Conservation (phyloP, 1,140 invertebrate genomes). For the Aphelenchoides avenae region DNA sequence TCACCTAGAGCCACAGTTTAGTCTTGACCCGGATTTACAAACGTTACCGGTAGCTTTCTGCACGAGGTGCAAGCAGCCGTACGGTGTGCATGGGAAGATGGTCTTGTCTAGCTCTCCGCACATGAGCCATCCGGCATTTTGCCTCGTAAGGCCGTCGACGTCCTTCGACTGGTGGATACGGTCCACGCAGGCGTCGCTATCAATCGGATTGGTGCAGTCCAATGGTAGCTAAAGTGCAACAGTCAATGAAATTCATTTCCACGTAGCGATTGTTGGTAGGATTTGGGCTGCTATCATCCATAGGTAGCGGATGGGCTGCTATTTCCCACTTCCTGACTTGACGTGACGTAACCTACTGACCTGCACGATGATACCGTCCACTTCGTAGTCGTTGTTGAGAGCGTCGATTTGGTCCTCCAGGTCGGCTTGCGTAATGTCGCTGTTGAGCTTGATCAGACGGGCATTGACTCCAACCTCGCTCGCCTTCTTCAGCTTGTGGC, state of each 20-base stretch:
- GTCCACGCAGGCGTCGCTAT: slow-evolving; percentile 48
- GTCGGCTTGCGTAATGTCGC: slow-evolving; percentile 76
- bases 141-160: slow-evolving; percentile 55
- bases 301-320: too few species aligned
- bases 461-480: slow-evolving; percentile 81
- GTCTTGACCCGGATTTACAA: slow-evolving; percentile 1
- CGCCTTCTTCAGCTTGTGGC: slow-evolving; percentile 90
- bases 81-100: slow-evolving; percentile 54
- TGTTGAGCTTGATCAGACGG: slow-evolving; percentile 75
- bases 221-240: slow-evolving; percentile 48
- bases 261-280: too few species aligned
- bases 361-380: slow-evolving; percentile 59
- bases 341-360: slow-evolving; percentile 15
- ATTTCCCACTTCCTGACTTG: too few species aligned
- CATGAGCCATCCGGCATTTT: slow-evolving; percentile 53
- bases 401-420: slow-evolving; percentile 49
- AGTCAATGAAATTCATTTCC: slow-evolving; percentile 3
- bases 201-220: slow-evolving; percentile 44
- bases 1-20: slow-evolving; percentile 37
- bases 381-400: slow-evolving; percentile 45
- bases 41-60: slow-evolving; percentile 45
- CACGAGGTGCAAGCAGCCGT: slow-evolving; percentile 54
- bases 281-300: too few species aligned
- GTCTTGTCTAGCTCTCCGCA: slow-evolving; percentile 48
- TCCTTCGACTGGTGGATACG: slow-evolving; percentile 51